These are phyloP conservation scores for Andrena trimmerana DNA, from an alignment of 2,888 invertebrate genomes.

Conservation along the genomic window DNA sequence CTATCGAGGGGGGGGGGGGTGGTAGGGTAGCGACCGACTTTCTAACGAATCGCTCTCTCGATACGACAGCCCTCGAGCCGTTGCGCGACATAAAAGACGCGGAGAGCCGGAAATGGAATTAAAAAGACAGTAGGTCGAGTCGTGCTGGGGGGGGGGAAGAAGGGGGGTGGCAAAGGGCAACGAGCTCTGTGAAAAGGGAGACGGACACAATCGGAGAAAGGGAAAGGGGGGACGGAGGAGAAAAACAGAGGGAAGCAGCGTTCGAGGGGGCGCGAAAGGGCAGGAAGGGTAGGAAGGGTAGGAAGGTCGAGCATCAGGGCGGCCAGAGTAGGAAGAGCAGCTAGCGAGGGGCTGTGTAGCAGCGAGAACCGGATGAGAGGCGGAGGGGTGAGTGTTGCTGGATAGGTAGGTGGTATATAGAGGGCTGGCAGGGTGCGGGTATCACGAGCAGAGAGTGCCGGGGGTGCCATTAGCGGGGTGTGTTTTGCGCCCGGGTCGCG, in stretches of 20 bases:
- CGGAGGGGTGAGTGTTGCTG: constrained; percentile 46
- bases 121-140: constrained; percentile 54
- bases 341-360: constrained; percentile 40
- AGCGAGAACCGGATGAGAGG: constrained; percentile 53
- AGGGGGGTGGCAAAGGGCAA: constrained; percentile 4
- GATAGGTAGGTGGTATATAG: constrained; percentile 48
- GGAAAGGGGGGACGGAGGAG: too few relatives aligned
- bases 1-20: constrained; percentile 26
- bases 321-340: constrained; percentile 46
- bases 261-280: constrained; percentile 15
- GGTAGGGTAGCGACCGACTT: constrained; percentile 29
- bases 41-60: constrained; percentile 59
- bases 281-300: not conserved
- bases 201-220: constrained; percentile 20
- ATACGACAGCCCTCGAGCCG: constrained; percentile 50
- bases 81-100: constrained; percentile 53
- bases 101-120: constrained; percentile 54
- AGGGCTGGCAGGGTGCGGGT: constrained; percentile 58
- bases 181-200: not conserved
- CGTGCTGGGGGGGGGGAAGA: not conserved
- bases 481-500: constrained; percentile 79
- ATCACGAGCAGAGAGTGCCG: constrained; percentile 73
- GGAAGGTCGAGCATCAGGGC: constrained; percentile 44
- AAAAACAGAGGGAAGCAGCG: constrained; percentile 13
- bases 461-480: constrained; percentile 80